Conservation (phyloP, 2,113 vertebrate species). For the Litocranius walleri region DNA sequence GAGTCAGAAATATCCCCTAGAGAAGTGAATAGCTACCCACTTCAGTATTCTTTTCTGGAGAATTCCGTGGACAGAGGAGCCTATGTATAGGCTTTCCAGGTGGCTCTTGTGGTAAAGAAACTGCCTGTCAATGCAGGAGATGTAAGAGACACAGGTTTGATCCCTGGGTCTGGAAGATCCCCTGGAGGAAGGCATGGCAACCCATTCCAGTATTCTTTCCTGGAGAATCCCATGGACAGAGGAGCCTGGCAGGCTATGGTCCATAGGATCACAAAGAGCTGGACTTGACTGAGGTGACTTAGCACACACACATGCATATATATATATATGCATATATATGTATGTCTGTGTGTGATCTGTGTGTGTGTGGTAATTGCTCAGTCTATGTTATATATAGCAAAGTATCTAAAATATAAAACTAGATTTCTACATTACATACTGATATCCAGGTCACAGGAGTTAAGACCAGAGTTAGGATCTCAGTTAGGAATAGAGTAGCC, state of each 20-base stretch:
- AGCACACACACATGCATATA: not conserved
- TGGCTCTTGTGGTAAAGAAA: not conserved
- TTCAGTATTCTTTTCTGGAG: not conserved
- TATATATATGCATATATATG: not conserved
- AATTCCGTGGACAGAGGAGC: not conserved
- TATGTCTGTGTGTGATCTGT: not conserved
- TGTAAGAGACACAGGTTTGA: accelerated
- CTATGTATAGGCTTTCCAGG: not conserved
- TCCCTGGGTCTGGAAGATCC: not conserved
- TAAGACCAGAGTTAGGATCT: not conserved
- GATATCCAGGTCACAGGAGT: not conserved
- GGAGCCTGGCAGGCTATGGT: not conserved
- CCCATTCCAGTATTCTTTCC: not conserved
- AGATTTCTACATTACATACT: not conserved
- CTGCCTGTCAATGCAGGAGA: not conserved
- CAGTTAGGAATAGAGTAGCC: not conserved
- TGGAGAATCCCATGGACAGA: not conserved
- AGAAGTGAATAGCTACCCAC: not conserved
- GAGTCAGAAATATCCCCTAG: not conserved
- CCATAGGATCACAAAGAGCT: not conserved
- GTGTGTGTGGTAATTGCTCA: not conserved
- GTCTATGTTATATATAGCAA: not conserved
- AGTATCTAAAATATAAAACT: not conserved
- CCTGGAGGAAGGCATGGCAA: not conserved
- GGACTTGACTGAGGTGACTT: not conserved